Conservation (phyloP, 2,888 invertebrate species). For the Drepanosiphum platanoidis region DNA sequence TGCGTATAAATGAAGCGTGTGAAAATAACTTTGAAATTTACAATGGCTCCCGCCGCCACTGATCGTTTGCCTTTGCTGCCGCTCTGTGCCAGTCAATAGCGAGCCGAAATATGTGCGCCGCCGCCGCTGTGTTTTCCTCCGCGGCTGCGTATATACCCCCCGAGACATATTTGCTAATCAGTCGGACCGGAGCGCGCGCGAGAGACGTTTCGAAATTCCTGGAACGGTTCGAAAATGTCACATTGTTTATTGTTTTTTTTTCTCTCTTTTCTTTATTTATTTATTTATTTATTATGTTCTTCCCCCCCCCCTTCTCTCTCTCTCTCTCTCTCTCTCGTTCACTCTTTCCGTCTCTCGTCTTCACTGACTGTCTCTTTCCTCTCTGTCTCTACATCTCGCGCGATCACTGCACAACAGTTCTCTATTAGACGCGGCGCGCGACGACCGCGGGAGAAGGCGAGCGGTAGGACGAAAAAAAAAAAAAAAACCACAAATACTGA, state of each 20-base stretch:
- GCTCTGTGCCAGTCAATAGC: constrained; percentile 55
- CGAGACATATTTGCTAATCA: constrained; percentile 61
- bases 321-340: background rate
- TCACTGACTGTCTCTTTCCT: background rate
- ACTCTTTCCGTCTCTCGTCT: background rate
- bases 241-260: constrained; percentile 61
- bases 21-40: constrained; percentile 61
- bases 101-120: constrained; percentile 59
- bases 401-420: background rate
- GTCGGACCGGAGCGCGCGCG: constrained; percentile 46
- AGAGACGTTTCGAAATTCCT: constrained; percentile 60
- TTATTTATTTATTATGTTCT: constrained; percentile 14
- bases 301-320: background rate
- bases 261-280: background rate
- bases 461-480: constrained; percentile 1
- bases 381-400: background rate
- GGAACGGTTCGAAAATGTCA: constrained; percentile 60
- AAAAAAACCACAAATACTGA: constrained; percentile 50
- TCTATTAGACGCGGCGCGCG: constrained; percentile 14
- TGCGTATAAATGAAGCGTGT: constrained; percentile 45
- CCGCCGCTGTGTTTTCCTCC: constrained; percentile 33
- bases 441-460: constrained; percentile 25
- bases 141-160: background rate
- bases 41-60: constrained; percentile 55
- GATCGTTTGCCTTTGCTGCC: constrained; percentile 34